Base-by-base conservation (phyloP, 2,888 invertebrate species). In the Phania funesta region DNA sequence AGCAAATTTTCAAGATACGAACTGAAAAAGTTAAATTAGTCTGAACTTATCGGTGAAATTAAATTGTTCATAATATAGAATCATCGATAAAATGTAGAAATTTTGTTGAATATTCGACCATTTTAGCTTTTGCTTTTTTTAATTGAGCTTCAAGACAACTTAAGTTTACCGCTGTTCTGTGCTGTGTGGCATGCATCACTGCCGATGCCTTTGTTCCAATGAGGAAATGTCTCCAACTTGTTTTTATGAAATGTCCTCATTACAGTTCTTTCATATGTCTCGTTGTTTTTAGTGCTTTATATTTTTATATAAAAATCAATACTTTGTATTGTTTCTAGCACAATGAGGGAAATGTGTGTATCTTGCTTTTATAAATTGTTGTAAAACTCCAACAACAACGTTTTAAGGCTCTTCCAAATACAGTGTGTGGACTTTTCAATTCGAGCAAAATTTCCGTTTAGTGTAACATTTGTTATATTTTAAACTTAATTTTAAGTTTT, bases 381-480 rank as follows among this genome's bases (percentile, higher is more conserved):
- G 6, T 16, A 18, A 60, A 46, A 62, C 24, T 35, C 35, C 13
- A 46, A 38, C n/a, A 62, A 54, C 20, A 50, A 68, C 60, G 41
- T 60, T 70, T 68, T 70, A 46, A 54, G 60, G 20, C 52, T 70
- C 26, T 62, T 54, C 2, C 29, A 50, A 41, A 60, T 76, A 52
- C 22, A 67, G 8, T 65, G 74, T 48, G 38, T 38, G 44, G 56
- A 65, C 35, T 18, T 62, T 60, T 64, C 54, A 4, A 13, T 44
- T 29, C 41, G 9, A 46, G 52, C 26, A 32, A 35, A 64, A 67
- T 44, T 62, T 77, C 35, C 54, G 64, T 65, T 74, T 70, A 56
- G 44, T 60, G 67, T 67, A 79, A 79, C 73, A 73, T 79, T 79
- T 79, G 71, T 67, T 79, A 73, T 73, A 65, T 44, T 73, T 64